phyloP scores from a whole-genome alignment of 2,797 vertebrate species.

The Syngnathus rostellatus region DNA sequence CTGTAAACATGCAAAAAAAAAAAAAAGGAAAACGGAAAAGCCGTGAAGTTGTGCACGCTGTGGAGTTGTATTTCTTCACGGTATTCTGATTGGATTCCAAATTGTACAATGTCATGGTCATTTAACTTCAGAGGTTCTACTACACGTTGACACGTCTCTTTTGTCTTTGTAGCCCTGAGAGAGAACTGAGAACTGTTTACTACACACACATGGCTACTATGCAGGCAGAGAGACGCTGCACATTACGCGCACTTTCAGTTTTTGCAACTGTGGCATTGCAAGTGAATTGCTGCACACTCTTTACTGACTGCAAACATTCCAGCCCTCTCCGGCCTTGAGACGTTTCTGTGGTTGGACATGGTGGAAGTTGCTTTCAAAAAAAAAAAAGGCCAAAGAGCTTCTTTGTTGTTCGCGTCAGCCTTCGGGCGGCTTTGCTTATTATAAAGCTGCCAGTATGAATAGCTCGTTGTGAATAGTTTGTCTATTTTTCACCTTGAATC shows the following conservation, averaged over 20 bases:
- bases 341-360: constrained; percentile 19
- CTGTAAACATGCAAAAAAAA: neutral
- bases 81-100: too few species aligned
- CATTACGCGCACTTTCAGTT: constrained; percentile 35
- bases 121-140: too few species aligned
- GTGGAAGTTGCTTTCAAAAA: constrained; percentile 9
- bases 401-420: constrained; percentile 1
- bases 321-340: constrained; percentile 15
- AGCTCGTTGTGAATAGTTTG: constrained; percentile 7
- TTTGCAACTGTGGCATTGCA: constrained; percentile 32
- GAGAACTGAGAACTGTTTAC: constrained; percentile 1
- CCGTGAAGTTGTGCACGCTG: too few species aligned
- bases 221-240: constrained; percentile 34
- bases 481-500: constrained; percentile 4
- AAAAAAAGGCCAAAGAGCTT: constrained; percentile 1
- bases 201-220: constrained; percentile 26
- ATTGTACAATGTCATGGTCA: too few species aligned
- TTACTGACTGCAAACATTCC: constrained; percentile 37
- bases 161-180: neutral
- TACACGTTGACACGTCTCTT: neutral
- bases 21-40: too few species aligned
- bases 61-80: too few species aligned
- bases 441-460: constrained; percentile 3
- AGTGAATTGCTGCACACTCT: constrained; percentile 33
- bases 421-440: constrained; percentile 3